These are phyloP conservation scores for Drosophila azteca DNA, from an alignment of 1,140 invertebrate genomes.

Conservation along the genomic window DNA sequence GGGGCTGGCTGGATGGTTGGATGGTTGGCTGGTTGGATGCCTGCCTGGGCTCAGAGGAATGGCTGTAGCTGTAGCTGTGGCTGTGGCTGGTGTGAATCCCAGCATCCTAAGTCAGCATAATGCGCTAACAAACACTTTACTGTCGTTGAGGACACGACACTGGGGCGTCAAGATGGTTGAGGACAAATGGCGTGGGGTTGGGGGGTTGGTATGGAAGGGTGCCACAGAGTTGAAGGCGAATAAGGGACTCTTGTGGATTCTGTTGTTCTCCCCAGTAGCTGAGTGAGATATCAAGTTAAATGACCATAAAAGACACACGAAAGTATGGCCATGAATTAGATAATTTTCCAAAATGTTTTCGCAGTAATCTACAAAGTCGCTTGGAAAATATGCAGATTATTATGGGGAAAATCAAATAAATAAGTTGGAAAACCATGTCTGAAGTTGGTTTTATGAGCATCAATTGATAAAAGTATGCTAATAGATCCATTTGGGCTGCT, in stretches of 20 bases:
- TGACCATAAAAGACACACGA: conserved; percentile 30
- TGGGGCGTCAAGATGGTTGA: conserved; percentile 10
- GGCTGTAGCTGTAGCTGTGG: neutral
- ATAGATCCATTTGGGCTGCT: no score
- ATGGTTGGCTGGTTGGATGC: neutral
- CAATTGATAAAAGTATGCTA: no score
- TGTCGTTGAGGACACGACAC: conserved; percentile 50
- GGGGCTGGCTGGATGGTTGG: conserved; percentile 2
- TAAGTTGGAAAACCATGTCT: no score
- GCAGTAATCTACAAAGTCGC: no score
- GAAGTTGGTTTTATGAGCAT: no score
- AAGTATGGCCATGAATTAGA: conserved; percentile 15
- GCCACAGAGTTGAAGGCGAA: conserved; percentile 28
- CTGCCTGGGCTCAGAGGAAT: conserved; percentile 3
- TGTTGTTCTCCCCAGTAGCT: conserved; percentile 11
- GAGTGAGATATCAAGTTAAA: conserved; percentile 35
- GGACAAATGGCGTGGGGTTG: conserved; percentile 15
- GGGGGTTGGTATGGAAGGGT: neutral
- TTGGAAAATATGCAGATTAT: no score
- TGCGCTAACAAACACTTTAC: conserved; percentile 80
- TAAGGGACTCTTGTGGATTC: conserved; percentile 34
- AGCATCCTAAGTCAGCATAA: conserved; percentile 77
- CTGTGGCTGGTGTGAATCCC: conserved; percentile 64
- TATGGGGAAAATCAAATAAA: no score
- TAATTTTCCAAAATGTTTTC: no score